These are phyloP conservation scores for Eudemis profundana DNA, from an alignment of 2,888 invertebrate genomes.

Conservation along the genomic window DNA sequence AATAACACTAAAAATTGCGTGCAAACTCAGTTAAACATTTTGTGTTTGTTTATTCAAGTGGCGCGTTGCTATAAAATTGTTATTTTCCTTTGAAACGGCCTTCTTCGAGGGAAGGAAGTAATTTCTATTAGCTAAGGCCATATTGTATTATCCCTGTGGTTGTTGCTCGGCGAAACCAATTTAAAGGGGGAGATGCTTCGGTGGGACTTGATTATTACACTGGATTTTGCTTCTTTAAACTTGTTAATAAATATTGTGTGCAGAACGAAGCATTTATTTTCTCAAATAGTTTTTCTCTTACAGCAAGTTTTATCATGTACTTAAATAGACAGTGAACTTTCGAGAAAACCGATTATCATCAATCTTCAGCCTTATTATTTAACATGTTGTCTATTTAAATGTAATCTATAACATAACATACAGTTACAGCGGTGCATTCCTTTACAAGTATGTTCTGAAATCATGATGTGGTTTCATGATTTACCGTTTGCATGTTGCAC, in stretches of 20 bases:
- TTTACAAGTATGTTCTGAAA: conserved; percentile 6
- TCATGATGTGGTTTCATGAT: conserved; percentile 20
- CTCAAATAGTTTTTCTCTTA: conserved; percentile 1
- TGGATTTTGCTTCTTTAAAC: conserved; percentile 18
- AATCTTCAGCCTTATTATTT: too few relatives aligned
- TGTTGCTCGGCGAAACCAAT: conserved; percentile 45
- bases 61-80: conserved; percentile 39
- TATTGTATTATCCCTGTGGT: conserved; percentile 45
- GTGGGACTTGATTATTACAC: conserved; percentile 5
- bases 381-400: neutral
- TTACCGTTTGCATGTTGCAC: conserved; percentile 20
- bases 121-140: conserved; percentile 59
- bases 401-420: conserved; percentile 8
- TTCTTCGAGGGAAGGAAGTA: conserved; percentile 64
- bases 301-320: neutral
- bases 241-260: conserved; percentile 6
- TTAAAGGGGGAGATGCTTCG: conserved; percentile 35
- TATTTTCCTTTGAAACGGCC: conserved; percentile 48
- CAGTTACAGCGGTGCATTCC: neutral
- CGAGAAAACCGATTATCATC: too few relatives aligned
- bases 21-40: conserved; percentile 6
- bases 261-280: neutral
- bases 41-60: conserved; percentile 36
- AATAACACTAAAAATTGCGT: conserved; percentile 24
- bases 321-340: neutral